Evolutionary conservation across 92 coral and sea anemone species (phyloP).

Genomic region (Virgularia gustaviana): DNA sequence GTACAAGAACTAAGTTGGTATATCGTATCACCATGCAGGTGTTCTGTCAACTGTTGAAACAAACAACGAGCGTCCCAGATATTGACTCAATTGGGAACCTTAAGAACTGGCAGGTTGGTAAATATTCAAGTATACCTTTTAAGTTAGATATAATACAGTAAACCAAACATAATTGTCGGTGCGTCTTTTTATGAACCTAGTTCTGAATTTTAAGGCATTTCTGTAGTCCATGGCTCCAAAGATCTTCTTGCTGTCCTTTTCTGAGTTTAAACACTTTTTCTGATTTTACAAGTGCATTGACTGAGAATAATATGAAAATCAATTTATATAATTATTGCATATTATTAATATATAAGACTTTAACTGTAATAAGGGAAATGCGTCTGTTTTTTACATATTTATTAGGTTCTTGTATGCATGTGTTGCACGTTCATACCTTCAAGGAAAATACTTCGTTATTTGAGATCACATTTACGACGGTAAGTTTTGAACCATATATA

Average conservation of each 20-base stretch:
- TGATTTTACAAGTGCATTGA: no score
- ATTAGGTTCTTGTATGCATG: slow-evolving; percentile 91
- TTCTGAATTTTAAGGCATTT: no score
- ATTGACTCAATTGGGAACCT: slow-evolving; percentile 89
- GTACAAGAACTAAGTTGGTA: not conserved
- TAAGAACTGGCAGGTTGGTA: slow-evolving; percentile 85
- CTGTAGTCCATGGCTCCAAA: no score
- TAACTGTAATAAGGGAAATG: no score
- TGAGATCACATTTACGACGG: slow-evolving; percentile 87
- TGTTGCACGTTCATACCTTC: slow-evolving; percentile 95
- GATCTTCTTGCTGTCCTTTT: not conserved
- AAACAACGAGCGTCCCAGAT: slow-evolving; percentile 81
- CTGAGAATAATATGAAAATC: no score
- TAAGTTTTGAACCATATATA: slow-evolving; percentile 33
- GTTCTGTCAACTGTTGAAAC: slow-evolving; percentile 89
- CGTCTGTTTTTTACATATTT: no score
- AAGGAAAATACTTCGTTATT: slow-evolving; percentile 83
- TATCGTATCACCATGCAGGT: slow-evolving; percentile 56
- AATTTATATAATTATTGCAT: no score
- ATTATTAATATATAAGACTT: no score
- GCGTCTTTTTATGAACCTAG: no score
- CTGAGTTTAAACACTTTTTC: no score
- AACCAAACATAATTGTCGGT: not conserved
- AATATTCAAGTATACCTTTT: not conserved
- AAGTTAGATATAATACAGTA: not conserved